Base-by-base conservation (phyloP, 2,888 invertebrate species). In the Blomia tropicalis region DNA sequence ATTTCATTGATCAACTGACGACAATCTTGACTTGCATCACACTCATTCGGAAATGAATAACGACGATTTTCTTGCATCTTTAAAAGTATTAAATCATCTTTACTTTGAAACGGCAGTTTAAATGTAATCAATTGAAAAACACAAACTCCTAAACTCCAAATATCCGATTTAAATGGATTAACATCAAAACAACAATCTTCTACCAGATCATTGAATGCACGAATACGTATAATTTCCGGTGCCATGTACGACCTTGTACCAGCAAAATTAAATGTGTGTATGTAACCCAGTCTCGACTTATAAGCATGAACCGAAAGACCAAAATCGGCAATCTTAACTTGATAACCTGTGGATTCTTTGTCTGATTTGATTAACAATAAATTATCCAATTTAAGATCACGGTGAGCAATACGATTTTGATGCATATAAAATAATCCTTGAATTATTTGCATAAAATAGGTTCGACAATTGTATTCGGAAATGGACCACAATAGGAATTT, bases 241-340 rank as follows among this genome's bases (percentile, higher is more conserved):
- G 51, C 51, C 51, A 47, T 47, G 51, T 47, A 47, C 7, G 51
- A n/a, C 11, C 51, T 7, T 11, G 51, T 47, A 11, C 51, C 51
- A 27, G 51, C 51, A 27, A 47, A 47, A n/a, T 27, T 47, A 22
- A 7, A 7, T 7, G 51, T 11, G 5, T 27, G 11, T 7, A 47
- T 22, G 22, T 47, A 47, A 11, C 51, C 51, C 23, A 11, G 7
- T 22, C 51, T 7, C 5, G 51, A 7, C 5, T 47, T 7, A 27
- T 47, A 47, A n/a, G 22, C 51, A 25, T 7, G 11, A 27, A 47
- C 22, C 23, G 51, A 47, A 47, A 47, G 51, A n/a, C 51, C 51
- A 47, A 47, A 47, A 27, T 47, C 51, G 51, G 51, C n/a, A 11
- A 47, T 47, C 22, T 47, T 47, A 11, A 47, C 51, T n/a, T n/a